phyloP scores from a whole-genome alignment of 2,888 invertebrate genomes.

The Ochropleura plecta region DNA sequence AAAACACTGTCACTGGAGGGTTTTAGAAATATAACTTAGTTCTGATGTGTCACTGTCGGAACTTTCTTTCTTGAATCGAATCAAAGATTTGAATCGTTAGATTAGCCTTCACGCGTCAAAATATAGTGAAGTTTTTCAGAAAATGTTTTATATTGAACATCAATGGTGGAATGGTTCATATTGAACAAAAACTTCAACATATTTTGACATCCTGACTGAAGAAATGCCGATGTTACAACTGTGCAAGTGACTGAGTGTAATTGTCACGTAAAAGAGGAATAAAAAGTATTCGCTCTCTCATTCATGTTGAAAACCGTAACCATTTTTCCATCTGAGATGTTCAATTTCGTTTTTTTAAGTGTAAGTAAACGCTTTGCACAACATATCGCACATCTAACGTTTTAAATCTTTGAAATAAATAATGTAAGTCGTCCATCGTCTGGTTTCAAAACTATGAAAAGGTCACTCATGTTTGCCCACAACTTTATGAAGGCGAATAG shows the following conservation, averaged over 20 bases:
- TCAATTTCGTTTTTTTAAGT: background rate
- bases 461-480: background rate
- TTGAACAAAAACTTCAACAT: too few relatives aligned
- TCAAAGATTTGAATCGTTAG: background rate
- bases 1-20: slow-evolving; percentile 14
- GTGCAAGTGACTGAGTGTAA: background rate
- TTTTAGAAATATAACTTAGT: slow-evolving; percentile 12
- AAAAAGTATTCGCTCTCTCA: background rate
- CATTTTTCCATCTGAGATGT: background rate
- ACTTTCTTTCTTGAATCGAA: slow-evolving; percentile 5
- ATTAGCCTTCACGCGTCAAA: background rate
- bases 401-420: slow-evolving; percentile 8
- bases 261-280: background rate
- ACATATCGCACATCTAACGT: background rate
- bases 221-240: background rate
- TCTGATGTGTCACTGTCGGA: slow-evolving; percentile 16
- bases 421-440: slow-evolving; percentile 2
- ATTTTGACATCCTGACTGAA: too few relatives aligned
- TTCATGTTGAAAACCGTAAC: background rate
- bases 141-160: too few relatives aligned
- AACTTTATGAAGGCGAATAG: background rate
- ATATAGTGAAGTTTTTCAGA: background rate
- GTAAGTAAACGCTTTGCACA: background rate
- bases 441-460: background rate
- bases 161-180: too few relatives aligned